Base-by-base conservation (phyloP, 2,888 invertebrate genomes). In the Venusia cambrica region DNA sequence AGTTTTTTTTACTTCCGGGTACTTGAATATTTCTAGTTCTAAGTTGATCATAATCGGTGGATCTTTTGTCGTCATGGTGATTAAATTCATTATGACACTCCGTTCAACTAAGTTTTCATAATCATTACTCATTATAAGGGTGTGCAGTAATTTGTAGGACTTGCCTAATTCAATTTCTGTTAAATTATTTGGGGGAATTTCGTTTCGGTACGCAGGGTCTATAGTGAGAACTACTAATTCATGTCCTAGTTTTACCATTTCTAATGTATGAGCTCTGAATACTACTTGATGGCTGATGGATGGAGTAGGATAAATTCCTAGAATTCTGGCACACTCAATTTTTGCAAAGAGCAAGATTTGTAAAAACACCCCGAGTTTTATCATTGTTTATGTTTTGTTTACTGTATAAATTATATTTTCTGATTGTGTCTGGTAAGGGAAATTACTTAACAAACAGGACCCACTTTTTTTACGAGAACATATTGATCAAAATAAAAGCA, bases 201-300 rank as follows among this genome's bases (percentile, higher is more conserved):
- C 49, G 8, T 56, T 43, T 1, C 45, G 38, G 12, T 50, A 57
- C 1, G 22, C 35, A 1, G 79, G 76, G 36, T 76, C 29, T 1
- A 80, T 31, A 1, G 81, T 76, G 0, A 78, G 33, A 0, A 75
- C 53, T 0, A 71, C 63, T 0, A 87, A 30, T 27, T 84, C 57
- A 27, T 87, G 84, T 1, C 81, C 84, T 8, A 68, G 55, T 15
- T 54, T 59, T 0, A 63, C 60, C 8, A 87, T 45, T 20, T 72
- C 74, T 3, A 57, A 37, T 4, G 65, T 61, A 1, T 81, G 34
- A 0, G 61, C 51, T 15, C 62, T 55, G 28, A 62, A 76, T 1
- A 73, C 65, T 0, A 70, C 49, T 45, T 78, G 77, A 38, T 84
- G 83, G 34, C 79, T 85, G 14, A 73, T 53, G 0, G 77, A 69